A percentile compares a stretch with the other conserved stretches of the same genome.
These are phyloP conservation scores for Drosophila kambysellisi DNA, from an alignment of 2,888 invertebrate species.

Conservation along the genomic window DNA sequence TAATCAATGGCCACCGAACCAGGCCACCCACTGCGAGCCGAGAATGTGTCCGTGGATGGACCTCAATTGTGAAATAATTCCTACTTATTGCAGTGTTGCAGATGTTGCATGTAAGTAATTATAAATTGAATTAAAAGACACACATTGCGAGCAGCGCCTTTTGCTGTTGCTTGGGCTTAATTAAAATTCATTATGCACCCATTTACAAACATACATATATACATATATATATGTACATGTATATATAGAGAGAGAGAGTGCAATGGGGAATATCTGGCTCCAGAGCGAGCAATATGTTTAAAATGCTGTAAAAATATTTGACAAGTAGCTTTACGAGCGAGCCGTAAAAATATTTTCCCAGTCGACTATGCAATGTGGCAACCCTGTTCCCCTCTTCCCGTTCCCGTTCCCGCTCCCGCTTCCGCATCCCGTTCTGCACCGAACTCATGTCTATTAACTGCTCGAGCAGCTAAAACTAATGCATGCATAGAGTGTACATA, in stretches of 20 bases:
- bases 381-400: not conserved
- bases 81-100: constrained; percentile 4
- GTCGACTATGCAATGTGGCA: constrained; percentile 6
- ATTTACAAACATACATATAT: constrained; percentile 4
- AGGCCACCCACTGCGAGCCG: not conserved
- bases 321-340: constrained; percentile 73
- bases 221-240: not conserved
- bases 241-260: not conserved
- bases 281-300: constrained; percentile 50
- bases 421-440: not conserved
- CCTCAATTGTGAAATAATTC: constrained; percentile 31
- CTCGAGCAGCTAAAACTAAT: constrained; percentile 64
- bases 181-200: constrained; percentile 73
- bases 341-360: constrained; percentile 69
- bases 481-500: constrained; percentile 62
- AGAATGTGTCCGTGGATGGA: constrained; percentile 21
- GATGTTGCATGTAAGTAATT: constrained; percentile 63
- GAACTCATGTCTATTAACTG: constrained; percentile 62
- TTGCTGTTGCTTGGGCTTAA: constrained; percentile 62
- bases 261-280: not conserved
- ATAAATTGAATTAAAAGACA: constrained; percentile 76
- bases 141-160: constrained; percentile 52
- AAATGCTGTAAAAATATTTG: constrained; percentile 73
- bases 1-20: not conserved
- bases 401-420: not conserved